Evolutionary conservation across 2,888 invertebrate species (phyloP).

Genomic region (Ormyrus rosae): DNA sequence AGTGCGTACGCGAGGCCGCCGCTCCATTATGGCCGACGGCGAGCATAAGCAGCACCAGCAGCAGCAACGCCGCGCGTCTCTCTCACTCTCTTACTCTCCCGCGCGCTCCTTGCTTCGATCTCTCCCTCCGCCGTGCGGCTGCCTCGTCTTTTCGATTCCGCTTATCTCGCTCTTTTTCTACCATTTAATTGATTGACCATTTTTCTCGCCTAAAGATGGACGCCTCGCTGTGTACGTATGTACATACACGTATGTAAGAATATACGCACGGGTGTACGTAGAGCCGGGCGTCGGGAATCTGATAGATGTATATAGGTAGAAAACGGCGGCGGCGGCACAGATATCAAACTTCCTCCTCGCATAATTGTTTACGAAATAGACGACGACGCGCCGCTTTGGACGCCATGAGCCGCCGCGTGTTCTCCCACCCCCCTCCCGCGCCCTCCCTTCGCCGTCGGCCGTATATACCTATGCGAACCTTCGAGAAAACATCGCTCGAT

Average conservation of each 20-base stretch:
- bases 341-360: slow-evolving; percentile 33
- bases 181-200: slow-evolving; percentile 31
- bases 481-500: slow-evolving; percentile 70
- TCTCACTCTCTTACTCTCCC: neutral
- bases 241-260: neutral
- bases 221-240: neutral
- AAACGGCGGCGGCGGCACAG: neutral
- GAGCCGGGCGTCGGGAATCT: neutral
- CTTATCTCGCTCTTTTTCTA: too few relatives aligned
- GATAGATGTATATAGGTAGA: neutral
- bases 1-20: slow-evolving; percentile 18
- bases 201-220: neutral
- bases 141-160: too few relatives aligned
- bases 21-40: slow-evolving; percentile 53
- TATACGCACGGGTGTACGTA: neutral
- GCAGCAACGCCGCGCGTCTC: slow-evolving; percentile 26
- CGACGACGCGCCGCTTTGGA: slow-evolving; percentile 46
- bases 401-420: slow-evolving; percentile 16
- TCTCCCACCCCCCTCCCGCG: neutral
- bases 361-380: slow-evolving; percentile 53
- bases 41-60: neutral
- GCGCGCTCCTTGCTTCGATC: slow-evolving; percentile 29
- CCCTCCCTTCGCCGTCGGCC: slow-evolving; percentile 1
- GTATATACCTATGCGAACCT: slow-evolving; percentile 64
- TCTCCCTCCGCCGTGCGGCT: neutral